Evolutionary conservation across 2,797 vertebrate genomes (phyloP), one percentile per base, ranked within the genome.

Genomic region (Gallinago nigripennis): DNA sequence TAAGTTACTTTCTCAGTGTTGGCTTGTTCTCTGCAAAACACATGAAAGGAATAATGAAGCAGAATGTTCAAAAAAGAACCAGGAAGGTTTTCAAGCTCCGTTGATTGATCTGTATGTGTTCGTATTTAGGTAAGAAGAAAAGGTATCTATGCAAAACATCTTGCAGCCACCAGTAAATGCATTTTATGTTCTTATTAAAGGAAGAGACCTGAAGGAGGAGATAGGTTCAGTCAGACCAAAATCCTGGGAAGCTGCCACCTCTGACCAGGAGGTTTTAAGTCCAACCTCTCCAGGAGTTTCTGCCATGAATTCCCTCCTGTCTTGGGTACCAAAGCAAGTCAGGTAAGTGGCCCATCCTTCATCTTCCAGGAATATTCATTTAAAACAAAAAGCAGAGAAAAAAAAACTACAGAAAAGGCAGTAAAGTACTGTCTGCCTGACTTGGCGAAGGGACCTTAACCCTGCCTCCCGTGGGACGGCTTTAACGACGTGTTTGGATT

Each of bases 21-120:
- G 77, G 56, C 76, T 91, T 31, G 33, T 79, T 84, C 77, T 23
- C n/a, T 37, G 43, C 82, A n/a, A 70, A 78, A 79, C 73, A 84
- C 71, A 80, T 53, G 57, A 95, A 92, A 93, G 79, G 72, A 89
- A 71, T 53, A 91, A 91, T 3, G 33, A 91, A 72, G 61, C 72
- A 58, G 37, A 64, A 83, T 11, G 68, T 75, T 80, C 71, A 45
- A 56, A 61, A 80, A 95, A 78, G 90, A 83, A 54, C 16, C 31
- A 33, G 58, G 78, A 82, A 76, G 91, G 78, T 72, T 92, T 85
- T 86, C 33, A n/a, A 54, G 72, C 72, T 75, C 30, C 0, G 4
- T 0, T 45, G 61, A 87, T 50, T 75, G 86, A 86, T 82, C 88
- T 78, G 65, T 35, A 11, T 6, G 60, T 8, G 46, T 31, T 86